Evolutionary conservation across 2,113 vertebrate species (phyloP).

Genomic region (Sinosuthora webbiana): DNA sequence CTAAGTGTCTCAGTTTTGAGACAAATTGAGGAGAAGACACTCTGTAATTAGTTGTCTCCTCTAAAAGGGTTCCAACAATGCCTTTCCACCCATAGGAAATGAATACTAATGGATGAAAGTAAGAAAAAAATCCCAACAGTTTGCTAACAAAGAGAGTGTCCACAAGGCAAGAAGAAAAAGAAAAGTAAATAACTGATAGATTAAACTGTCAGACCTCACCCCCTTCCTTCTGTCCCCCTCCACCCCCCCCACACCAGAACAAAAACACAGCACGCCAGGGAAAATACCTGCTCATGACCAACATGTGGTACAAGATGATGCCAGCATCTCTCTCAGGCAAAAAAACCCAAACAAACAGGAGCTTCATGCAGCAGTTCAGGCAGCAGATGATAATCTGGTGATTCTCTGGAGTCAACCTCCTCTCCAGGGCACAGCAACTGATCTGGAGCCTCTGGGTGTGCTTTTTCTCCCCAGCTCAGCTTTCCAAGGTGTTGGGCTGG

Average conservation of each 20-base stretch:
- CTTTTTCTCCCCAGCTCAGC: neutral
- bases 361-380: neutral
- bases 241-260: accelerated
- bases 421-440: neutral
- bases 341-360: neutral
- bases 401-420: too few species aligned
- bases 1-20: neutral
- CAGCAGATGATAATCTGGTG: neutral
- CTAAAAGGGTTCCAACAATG: neutral
- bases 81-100: neutral
- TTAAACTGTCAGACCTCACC: neutral
- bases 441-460: neutral
- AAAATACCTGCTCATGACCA: neutral
- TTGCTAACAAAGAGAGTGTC: neutral
- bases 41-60: neutral
- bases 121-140: neutral
- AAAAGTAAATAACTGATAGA: neutral
- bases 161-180: neutral
- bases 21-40: neutral
- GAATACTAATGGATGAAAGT: neutral
- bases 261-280: neutral
- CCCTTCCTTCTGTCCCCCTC: accelerated
- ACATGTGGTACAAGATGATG: accelerated
- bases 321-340: neutral
- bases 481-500: accelerated